Conservation (phyloP, 2,113 vertebrate genomes). For the Neodon shergylaensis region DNA sequence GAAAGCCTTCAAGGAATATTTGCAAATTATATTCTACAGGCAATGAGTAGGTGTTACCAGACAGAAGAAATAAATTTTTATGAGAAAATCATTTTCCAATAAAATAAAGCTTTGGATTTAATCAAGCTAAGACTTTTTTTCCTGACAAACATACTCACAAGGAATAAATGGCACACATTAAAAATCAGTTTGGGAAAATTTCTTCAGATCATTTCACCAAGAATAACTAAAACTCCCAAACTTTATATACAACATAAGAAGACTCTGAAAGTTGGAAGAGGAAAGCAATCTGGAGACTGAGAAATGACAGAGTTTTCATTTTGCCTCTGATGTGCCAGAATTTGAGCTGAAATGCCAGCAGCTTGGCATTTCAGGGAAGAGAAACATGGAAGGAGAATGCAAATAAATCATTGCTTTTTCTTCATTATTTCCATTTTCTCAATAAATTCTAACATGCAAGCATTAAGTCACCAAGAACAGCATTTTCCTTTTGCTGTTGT, state of each 20-base stretch:
- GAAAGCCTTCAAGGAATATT: conserved; percentile 40
- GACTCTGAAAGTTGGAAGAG: background rate
- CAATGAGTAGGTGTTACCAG: background rate
- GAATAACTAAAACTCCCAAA: background rate
- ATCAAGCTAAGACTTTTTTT: conserved; percentile 26
- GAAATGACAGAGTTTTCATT: background rate
- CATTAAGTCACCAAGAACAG: background rate
- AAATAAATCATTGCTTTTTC: background rate
- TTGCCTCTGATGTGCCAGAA: background rate
- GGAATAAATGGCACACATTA: background rate
- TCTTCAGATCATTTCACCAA: background rate
- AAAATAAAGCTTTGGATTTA: conserved; percentile 45
- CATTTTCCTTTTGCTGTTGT: background rate
- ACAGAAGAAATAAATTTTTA: background rate
- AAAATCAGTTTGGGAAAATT: background rate
- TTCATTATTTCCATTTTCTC: conserved; percentile 18
- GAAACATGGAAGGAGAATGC: background rate
- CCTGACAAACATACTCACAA: background rate
- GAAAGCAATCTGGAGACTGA: background rate
- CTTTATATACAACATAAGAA: background rate
- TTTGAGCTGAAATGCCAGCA: background rate
- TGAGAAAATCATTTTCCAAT: conserved; percentile 48
- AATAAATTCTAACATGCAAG: background rate
- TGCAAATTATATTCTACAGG: background rate
- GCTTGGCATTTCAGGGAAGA: background rate